These are phyloP conservation scores for Marmota monax DNA, from an alignment of 2,113 vertebrate genomes.

Conservation along the genomic window DNA sequence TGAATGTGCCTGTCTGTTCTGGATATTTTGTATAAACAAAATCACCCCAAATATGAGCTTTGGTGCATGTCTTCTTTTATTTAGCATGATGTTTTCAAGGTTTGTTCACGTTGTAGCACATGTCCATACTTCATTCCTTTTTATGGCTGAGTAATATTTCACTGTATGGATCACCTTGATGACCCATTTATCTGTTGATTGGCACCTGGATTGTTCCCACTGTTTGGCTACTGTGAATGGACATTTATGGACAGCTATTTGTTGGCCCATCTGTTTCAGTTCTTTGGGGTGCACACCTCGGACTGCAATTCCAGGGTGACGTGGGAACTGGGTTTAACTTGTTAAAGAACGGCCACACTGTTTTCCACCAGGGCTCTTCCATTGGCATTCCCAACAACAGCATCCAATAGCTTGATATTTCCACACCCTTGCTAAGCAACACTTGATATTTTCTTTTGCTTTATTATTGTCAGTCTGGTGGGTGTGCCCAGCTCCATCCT, in stretches of 20 bases:
- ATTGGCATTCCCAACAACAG: neutral
- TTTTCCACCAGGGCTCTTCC: neutral
- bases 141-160: neutral
- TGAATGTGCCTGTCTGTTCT: neutral
- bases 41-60: neutral
- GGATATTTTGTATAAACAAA: neutral
- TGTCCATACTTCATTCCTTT: neutral
- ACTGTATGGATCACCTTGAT: accelerated
- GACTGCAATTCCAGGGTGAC: neutral
- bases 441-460: neutral
- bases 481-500: neutral
- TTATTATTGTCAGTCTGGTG: neutral
- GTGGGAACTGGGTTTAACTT: neutral
- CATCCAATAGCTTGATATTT: neutral
- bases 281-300: neutral
- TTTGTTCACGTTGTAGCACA: neutral
- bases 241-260: neutral
- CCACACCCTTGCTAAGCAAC: neutral
- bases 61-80: neutral
- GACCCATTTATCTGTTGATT: neutral
- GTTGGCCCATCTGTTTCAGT: neutral
- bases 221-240: neutral
- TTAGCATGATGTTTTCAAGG: neutral
- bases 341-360: neutral
- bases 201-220: neutral